These are phyloP conservation scores for Periparus ater DNA, from an alignment of 2,797 vertebrate species.

Conservation along the genomic window DNA sequence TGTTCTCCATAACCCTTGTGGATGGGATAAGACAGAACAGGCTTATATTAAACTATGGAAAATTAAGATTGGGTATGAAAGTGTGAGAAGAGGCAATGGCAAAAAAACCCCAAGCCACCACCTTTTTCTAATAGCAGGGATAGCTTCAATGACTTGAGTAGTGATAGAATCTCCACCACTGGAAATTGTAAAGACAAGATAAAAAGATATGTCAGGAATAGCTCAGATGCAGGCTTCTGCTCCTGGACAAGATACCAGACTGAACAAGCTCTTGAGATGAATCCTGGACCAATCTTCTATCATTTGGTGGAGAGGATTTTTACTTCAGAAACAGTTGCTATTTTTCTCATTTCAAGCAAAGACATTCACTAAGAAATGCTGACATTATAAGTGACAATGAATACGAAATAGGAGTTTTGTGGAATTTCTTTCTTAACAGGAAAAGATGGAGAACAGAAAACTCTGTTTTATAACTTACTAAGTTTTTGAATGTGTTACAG, in stretches of 20 bases:
- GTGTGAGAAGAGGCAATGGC: accelerated
- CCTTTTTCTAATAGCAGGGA: background rate
- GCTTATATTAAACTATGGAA: background rate
- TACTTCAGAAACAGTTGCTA: background rate
- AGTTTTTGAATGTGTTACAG: background rate
- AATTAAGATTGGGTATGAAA: background rate
- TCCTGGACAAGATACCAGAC: background rate
- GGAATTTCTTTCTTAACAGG: background rate
- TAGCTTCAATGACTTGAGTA: background rate
- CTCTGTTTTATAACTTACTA: background rate
- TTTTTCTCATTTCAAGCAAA: background rate
- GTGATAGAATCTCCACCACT: background rate
- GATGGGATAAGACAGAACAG: background rate
- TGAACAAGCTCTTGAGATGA: background rate
- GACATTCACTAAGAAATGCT: background rate
- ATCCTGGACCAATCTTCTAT: background rate
- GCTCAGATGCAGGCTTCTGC: background rate
- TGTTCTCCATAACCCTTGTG: background rate
- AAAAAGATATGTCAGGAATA: background rate
- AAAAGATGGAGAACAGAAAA: background rate
- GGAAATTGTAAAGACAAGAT: background rate
- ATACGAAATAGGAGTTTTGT: background rate
- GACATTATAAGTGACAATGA: background rate
- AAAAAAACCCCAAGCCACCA: background rate
- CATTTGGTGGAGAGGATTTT: background rate